phyloP scores from a whole-genome alignment of 2,113 vertebrate species.

The Gadus macrocephalus region DNA sequence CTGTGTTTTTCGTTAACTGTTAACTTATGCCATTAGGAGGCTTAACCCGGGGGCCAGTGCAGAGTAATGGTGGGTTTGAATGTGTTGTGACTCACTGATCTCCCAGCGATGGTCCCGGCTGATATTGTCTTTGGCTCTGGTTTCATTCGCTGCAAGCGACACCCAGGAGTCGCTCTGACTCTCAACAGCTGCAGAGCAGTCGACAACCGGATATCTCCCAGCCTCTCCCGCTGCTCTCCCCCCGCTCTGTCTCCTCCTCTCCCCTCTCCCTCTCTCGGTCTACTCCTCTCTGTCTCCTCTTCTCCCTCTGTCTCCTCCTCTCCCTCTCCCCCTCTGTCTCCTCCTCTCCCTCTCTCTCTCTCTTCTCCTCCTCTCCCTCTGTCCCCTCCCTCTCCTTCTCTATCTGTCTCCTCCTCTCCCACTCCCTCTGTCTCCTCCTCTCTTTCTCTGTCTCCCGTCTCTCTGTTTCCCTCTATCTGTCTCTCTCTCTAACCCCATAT shows the following conservation, averaged over 20 bases:
- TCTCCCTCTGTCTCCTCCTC: background rate
- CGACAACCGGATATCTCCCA: background rate
- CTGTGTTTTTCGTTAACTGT: background rate
- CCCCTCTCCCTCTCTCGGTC: background rate
- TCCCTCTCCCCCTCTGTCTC: background rate
- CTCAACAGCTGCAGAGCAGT: background rate
- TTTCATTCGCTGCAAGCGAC: background rate
- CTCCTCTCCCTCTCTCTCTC: background rate
- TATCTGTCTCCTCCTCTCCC: too few relatives aligned
- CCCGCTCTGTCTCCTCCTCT: background rate
- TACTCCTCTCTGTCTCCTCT: background rate
- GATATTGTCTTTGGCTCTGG: background rate
- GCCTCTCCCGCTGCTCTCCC: conserved; percentile 35
- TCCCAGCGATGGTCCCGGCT: background rate
- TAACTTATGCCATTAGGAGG: background rate
- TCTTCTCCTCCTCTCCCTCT: background rate
- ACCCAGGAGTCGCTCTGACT: background rate
- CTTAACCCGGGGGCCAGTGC: background rate
- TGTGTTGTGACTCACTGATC: background rate
- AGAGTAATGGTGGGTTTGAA: background rate
- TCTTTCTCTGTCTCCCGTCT: background rate
- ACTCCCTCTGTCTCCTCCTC: too few relatives aligned
- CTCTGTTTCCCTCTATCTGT: conserved; percentile 16
- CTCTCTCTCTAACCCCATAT: background rate
- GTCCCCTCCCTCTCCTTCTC: too few relatives aligned